phyloP scores from a whole-genome alignment of 2,888 invertebrate genomes.

The Abrostola tripartita region DNA sequence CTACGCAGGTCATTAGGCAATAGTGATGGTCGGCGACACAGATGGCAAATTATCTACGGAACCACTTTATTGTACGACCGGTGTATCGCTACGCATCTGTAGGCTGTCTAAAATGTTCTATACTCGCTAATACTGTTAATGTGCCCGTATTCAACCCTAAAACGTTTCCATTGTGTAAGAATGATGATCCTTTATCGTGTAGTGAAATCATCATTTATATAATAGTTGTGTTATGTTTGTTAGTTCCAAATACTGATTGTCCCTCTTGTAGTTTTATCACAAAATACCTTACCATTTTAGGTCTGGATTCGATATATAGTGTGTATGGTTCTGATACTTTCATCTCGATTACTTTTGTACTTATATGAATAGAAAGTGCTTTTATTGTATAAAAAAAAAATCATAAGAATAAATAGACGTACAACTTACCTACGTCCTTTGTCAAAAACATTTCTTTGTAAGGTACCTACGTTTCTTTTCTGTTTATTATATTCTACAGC shows the following conservation, averaged over 20 bases:
- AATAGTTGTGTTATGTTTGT: too few species aligned
- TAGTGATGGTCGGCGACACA: constrained; percentile 33
- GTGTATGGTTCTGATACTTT: too few species aligned
- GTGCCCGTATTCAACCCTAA: constrained; percentile 38
- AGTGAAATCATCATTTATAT: constrained; percentile 11
- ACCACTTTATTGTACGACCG: constrained; percentile 34
- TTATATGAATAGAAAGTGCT: too few species aligned
- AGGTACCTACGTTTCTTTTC: neutral
- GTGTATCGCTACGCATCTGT: constrained; percentile 28
- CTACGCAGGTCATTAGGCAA: constrained; percentile 25
- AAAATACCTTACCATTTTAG: too few species aligned
- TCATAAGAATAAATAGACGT: too few species aligned
- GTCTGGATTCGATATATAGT: too few species aligned
- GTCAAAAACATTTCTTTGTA: neutral
- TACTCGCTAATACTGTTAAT: constrained; percentile 31
- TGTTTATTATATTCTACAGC: neutral
- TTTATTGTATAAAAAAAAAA: too few species aligned
- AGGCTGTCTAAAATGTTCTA: constrained; percentile 38
- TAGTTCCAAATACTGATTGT: too few species aligned
- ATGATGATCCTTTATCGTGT: constrained; percentile 10
- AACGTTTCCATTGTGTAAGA: constrained; percentile 16
- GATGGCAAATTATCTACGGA: constrained; percentile 46
- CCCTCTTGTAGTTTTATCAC: too few species aligned
- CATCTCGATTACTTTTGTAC: too few species aligned
- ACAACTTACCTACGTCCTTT: neutral